phyloP scores from a whole-genome alignment of 2,113 vertebrate genomes.

The Microtus richardsoni region DNA sequence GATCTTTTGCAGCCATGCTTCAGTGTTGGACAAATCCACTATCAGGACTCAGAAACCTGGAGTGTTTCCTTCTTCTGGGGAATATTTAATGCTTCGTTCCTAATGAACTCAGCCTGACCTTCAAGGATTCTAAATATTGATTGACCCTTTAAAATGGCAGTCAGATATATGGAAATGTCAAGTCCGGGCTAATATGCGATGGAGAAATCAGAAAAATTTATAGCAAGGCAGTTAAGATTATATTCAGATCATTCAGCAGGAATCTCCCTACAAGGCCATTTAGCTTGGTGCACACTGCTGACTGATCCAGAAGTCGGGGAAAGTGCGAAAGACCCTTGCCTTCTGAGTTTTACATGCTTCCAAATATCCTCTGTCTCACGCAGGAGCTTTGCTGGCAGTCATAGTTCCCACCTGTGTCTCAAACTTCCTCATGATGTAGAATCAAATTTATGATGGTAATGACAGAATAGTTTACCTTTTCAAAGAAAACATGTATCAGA shows the following conservation, averaged over 20 bases:
- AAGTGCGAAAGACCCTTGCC: background rate
- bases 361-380: background rate
- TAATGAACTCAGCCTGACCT: background rate
- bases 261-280: background rate
- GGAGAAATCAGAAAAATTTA: background rate
- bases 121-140: slow-evolving; percentile 42
- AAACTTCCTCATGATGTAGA: too few relatives aligned
- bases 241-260: background rate
- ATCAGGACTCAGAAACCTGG: background rate
- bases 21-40: background rate
- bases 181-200: background rate
- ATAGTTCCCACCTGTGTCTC: background rate
- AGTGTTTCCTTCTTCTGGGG: slow-evolving; percentile 13
- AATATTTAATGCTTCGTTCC: background rate
- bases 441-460: background rate
- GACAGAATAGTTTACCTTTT: background rate
- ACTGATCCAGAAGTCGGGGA: background rate
- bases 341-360: background rate
- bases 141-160: background rate
- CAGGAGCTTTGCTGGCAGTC: background rate
- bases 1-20: background rate
- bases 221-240: background rate
- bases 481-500: background rate
- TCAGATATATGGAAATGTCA: background rate
- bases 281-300: background rate